phyloP scores from a whole-genome alignment of 2,888 invertebrate species.

The Brachylomia viminalis region DNA sequence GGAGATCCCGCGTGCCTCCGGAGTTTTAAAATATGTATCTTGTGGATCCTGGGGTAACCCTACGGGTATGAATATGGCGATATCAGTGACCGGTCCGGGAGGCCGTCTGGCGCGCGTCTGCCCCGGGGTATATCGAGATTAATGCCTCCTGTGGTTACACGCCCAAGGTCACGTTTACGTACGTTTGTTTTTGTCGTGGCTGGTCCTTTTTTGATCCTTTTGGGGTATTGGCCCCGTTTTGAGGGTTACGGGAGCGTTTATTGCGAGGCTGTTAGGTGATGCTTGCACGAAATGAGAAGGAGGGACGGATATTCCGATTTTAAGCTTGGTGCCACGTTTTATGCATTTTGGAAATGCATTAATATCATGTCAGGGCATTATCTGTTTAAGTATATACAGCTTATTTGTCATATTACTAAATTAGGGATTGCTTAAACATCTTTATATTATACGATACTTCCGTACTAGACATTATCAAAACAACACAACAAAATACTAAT shows the following conservation, averaged over 20 bases:
- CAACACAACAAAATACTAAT: not conserved
- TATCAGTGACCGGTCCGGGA: conserved; percentile 70
- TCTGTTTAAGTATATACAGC: not conserved
- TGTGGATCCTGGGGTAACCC: conserved; percentile 53
- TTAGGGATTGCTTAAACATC: not conserved
- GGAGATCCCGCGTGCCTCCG: not conserved
- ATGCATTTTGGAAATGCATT: not conserved
- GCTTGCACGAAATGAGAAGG: not conserved
- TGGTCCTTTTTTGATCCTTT: conserved; percentile 52
- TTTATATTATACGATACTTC: not conserved
- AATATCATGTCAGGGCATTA: not conserved
- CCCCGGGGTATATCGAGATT: conserved; percentile 66
- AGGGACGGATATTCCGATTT: not conserved
- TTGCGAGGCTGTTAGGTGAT: not conserved
- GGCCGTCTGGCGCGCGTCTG: conserved; percentile 70
- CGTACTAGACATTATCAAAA: not conserved
- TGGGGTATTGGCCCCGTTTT: conserved; percentile 38
- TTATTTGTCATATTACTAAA: not conserved
- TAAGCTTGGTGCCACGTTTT: not conserved
- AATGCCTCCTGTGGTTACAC: conserved; percentile 70
- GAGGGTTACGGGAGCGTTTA: conserved; percentile 32
- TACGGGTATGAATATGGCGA: conserved; percentile 67
- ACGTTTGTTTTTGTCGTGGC: conserved; percentile 65
- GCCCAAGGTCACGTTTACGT: conserved; percentile 68
- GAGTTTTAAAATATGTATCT: conserved; percentile 56